Evolutionary conservation across 2,113 vertebrate species (phyloP).

Genomic region (Nanger granti): DNA sequence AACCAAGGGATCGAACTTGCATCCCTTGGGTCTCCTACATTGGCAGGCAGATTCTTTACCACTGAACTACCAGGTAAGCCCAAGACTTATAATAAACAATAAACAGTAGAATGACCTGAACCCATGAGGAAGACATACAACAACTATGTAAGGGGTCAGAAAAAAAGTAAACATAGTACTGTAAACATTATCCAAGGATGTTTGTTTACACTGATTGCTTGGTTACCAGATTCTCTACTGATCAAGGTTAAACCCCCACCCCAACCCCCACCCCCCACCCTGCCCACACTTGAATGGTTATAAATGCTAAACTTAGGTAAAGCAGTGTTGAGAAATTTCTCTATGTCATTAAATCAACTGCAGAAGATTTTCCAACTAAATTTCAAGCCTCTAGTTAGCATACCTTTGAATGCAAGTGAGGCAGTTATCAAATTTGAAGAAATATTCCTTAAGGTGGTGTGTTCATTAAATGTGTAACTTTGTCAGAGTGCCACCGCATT

Average conservation of each 20-base stretch:
- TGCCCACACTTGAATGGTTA: background rate
- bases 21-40: background rate
- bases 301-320: background rate
- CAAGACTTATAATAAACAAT: background rate
- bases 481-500: slow-evolving; percentile 69
- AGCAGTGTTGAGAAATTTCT: background rate
- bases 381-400: slow-evolving; percentile 20
- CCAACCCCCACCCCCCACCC: too few relatives aligned
- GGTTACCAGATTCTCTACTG: background rate
- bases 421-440: slow-evolving; percentile 71
- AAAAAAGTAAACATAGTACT: background rate
- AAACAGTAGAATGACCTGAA: background rate
- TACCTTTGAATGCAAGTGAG: slow-evolving; percentile 56
- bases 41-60: background rate
- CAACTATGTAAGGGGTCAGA: background rate
- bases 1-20: background rate
- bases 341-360: background rate
- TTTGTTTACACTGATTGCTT: background rate
- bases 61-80: background rate
- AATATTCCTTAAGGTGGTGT: slow-evolving; percentile 76
- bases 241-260: background rate
- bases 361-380: slow-evolving; percentile 38
- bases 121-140: background rate
- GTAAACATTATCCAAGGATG: background rate
- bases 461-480: slow-evolving; percentile 91